Percentiles rank a stretch among this genome's conserved stretches.
phyloP scores from a whole-genome alignment of 1,140 invertebrate species.

The Heliothis subflexa region DNA sequence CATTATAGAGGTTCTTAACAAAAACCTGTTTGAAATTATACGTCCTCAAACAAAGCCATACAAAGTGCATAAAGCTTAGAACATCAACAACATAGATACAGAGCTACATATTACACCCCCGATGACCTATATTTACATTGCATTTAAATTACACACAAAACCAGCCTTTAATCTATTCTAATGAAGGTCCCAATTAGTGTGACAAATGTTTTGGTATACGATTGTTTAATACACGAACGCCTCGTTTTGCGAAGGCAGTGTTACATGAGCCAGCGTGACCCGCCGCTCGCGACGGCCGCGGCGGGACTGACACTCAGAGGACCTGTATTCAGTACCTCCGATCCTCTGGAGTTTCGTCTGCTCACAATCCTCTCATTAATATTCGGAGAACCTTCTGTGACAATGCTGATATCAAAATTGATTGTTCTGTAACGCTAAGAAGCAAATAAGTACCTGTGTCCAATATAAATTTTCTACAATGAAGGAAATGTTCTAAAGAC shows the following conservation, averaged over 20 bases:
- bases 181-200: constrained; percentile 1
- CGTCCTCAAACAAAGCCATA: neutral
- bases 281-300: constrained; percentile 75
- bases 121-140: constrained; percentile 5
- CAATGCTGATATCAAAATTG: neutral
- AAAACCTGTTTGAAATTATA: neutral
- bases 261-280: constrained; percentile 52
- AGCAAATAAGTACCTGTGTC: too few species aligned
- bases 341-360: neutral
- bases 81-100: neutral
- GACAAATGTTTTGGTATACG: neutral
- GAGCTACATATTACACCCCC: neutral
- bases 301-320: constrained; percentile 65
- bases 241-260: constrained; percentile 2
- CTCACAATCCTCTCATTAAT: constrained; percentile 10
- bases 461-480: too few species aligned
- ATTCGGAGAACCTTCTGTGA: neutral
- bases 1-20: neutral
- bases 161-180: neutral
- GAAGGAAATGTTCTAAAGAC: neutral
- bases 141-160: neutral
- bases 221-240: constrained; percentile 22
- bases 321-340: neutral
- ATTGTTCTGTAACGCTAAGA: too few species aligned
- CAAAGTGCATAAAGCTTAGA: constrained; percentile 1